Percentiles rank a stretch among this genome's conserved stretches.
These are phyloP conservation scores for Taphrorychus bicolor DNA, from an alignment of 2,888 invertebrate genomes.

Conservation along the genomic window DNA sequence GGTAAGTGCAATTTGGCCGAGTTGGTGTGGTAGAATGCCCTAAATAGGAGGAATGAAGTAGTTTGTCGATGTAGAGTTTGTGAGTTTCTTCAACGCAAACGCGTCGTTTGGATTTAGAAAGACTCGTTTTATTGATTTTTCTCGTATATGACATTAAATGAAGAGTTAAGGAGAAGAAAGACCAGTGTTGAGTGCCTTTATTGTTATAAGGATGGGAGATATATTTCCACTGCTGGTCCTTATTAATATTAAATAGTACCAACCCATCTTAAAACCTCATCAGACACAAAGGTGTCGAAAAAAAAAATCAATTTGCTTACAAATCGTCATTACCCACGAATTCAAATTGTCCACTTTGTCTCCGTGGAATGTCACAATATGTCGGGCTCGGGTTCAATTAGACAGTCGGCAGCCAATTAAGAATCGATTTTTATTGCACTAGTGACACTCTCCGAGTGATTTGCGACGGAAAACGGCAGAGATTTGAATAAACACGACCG, in stretches of 20 bases:
- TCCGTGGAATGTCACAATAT: slow-evolving; percentile 6
- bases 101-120: not conserved
- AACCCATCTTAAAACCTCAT: too few relatives aligned
- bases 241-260: too few relatives aligned
- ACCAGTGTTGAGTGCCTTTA: too few relatives aligned
- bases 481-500: slow-evolving; percentile 3
- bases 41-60: slow-evolving; percentile 8
- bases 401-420: slow-evolving; percentile 20
- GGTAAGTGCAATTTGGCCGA: slow-evolving; percentile 29
- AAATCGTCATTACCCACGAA: slow-evolving; percentile 7
- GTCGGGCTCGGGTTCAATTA: not conserved
- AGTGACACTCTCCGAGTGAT: slow-evolving; percentile 1
- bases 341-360: slow-evolving; percentile 2
- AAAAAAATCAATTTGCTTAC: slow-evolving; percentile 11
- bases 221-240: too few relatives aligned
- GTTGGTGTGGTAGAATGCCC: slow-evolving; percentile 25
- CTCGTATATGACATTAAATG: too few relatives aligned
- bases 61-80: slow-evolving; percentile 12
- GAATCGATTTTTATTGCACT: slow-evolving; percentile 15
- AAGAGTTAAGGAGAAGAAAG: too few relatives aligned
- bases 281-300: slow-evolving; percentile 11
- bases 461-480: not conserved
- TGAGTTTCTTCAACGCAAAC: not conserved
- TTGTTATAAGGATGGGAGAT: too few relatives aligned
- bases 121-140: not conserved